These are phyloP conservation scores for Onthophagus sagittarius DNA, from an alignment of 2,888 invertebrate species.

Conservation along the genomic window DNA sequence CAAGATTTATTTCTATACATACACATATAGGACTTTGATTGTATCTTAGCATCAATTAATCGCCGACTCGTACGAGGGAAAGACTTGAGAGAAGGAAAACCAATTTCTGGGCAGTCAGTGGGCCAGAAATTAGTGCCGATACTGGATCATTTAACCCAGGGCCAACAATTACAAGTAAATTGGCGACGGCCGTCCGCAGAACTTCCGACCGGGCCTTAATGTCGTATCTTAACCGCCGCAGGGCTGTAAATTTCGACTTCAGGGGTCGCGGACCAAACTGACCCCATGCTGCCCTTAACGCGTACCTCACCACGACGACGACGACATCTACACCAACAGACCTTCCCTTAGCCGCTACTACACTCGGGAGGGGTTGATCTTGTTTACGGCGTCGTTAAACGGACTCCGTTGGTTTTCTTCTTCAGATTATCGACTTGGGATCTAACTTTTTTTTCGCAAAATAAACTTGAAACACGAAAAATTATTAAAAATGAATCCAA, in stretches of 20 bases:
- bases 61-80: background rate
- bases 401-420: background rate
- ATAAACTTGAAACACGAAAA: no score
- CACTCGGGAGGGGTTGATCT: background rate
- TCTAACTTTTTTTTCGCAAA: no score
- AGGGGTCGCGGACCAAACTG: slow-evolving; percentile 6
- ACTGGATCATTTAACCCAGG: slow-evolving; percentile 7
- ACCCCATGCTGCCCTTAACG: slow-evolving; percentile 5
- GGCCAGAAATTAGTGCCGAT: background rate
- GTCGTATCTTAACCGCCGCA: slow-evolving; percentile 9
- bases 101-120: background rate
- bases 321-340: background rate
- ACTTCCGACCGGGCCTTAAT: slow-evolving; percentile 3
- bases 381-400: background rate
- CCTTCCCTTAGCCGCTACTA: background rate
- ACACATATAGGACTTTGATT: no score
- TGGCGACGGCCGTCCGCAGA: background rate
- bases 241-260: slow-evolving; percentile 11
- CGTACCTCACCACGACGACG: background rate
- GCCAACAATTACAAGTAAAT: slow-evolving; percentile 11
- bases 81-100: background rate
- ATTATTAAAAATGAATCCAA: no score
- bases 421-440: background rate
- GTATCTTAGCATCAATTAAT: background rate
- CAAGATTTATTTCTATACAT: no score